Evolutionary conservation across 2,113 vertebrate genomes (phyloP), one percentile per base, ranked within the genome.

Genomic region (Hydrolagus affinis): DNA sequence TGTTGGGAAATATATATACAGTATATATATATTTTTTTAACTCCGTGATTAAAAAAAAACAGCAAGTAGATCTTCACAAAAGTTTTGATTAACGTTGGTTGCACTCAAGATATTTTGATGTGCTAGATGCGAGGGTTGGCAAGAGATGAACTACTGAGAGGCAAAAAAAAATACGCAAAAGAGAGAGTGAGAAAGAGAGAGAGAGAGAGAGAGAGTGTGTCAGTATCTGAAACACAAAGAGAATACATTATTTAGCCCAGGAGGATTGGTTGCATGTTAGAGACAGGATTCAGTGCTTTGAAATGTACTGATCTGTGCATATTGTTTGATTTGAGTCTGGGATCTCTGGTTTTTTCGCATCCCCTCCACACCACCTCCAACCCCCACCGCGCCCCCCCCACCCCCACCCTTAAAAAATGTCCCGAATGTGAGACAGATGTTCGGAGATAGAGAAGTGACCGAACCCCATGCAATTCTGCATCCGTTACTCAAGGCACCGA

Each of bases 351-450:
- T 66, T 66, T 28, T 66, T 66, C n/a, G n/a, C n/a, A n/a, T n/a
- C n/a, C n/a, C n/a, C n/a, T n/a, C n/a, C n/a, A n/a, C n/a, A n/a
- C n/a, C n/a, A n/a, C n/a, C n/a, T n/a, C n/a, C n/a, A n/a, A n/a
- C n/a, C n/a, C n/a, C n/a, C n/a, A n/a, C n/a, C n/a, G n/a, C n/a
- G n/a, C n/a, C n/a, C n/a, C n/a, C n/a, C n/a, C n/a, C n/a, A n/a
- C n/a, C n/a, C n/a, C n/a, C n/a, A n/a, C n/a, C n/a, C 62, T 30
- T 28, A 66, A 68, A 90, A 88, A 87, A 86, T 86, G 76, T 83
- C 32, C 87, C 90, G 93, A 93, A 96, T 96, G 94, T 90, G 90
- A 96, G 94, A 93, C 96, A 98, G 96, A 97, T 98, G 96, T 97
- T 94, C 88, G 88, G 89, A 90, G 91, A 92, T 92, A 60, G 64